phyloP scores from a whole-genome alignment of 1,140 invertebrate genomes.

The Polypedilum pembai region DNA sequence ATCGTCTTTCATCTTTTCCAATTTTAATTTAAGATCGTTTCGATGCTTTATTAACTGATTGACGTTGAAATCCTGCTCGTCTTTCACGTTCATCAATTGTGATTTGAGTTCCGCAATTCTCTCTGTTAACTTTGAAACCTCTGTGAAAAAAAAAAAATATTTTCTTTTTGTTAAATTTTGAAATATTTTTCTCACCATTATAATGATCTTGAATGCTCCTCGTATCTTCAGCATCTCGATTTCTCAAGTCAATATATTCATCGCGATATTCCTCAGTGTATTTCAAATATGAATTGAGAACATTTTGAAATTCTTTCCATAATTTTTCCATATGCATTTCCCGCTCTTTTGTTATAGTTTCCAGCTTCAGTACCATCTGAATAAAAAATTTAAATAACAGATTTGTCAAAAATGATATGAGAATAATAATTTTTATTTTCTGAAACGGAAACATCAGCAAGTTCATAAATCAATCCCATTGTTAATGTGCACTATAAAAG shows the following conservation, averaged over 20 bases:
- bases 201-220: conserved; percentile 37
- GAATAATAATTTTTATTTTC: not conserved
- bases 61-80: conserved; percentile 37
- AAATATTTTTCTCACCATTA: conserved; percentile 31
- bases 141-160: not conserved
- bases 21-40: conserved; percentile 35
- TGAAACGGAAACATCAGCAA: conserved; percentile 21
- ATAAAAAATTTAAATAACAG: not conserved
- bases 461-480: conserved; percentile 26
- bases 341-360: conserved; percentile 38
- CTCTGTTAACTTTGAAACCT: conserved; percentile 37
- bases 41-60: conserved; percentile 36
- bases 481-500: conserved; percentile 3
- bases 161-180: not conserved
- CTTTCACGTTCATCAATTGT: conserved; percentile 35
- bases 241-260: conserved; percentile 42
- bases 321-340: conserved; percentile 39
- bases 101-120: conserved; percentile 37
- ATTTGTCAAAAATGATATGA: not conserved
- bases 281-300: conserved; percentile 39
- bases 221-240: conserved; percentile 40
- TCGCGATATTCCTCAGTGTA: conserved; percentile 40
- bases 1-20: conserved; percentile 34
- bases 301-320: conserved; percentile 41
- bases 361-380: conserved; percentile 41